Evolutionary conservation across 2,888 invertebrate genomes (phyloP).

Genomic region (Dryobotodes eremita): DNA sequence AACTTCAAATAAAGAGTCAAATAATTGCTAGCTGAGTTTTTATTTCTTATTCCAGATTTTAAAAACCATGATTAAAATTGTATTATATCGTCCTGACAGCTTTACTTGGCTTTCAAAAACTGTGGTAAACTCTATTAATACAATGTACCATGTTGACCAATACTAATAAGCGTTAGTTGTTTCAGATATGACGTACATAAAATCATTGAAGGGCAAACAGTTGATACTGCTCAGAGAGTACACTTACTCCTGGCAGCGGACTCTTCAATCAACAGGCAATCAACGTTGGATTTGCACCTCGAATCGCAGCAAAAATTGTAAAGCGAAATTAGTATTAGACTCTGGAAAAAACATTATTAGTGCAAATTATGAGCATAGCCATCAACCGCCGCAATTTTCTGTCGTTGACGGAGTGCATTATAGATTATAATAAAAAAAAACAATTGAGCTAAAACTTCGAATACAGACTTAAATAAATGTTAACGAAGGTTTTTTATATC

Average conservation of each 20-base stretch:
- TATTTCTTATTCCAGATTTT: not conserved
- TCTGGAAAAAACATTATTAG: not conserved
- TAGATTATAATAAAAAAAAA: constrained; percentile 9
- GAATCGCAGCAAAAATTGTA: constrained; percentile 36
- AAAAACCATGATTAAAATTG: not conserved
- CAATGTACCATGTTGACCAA: not conserved
- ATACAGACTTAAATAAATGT: not conserved
- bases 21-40: not conserved
- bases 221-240: constrained; percentile 35
- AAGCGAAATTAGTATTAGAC: constrained; percentile 31
- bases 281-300: constrained; percentile 40
- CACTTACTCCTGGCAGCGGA: constrained; percentile 23
- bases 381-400: constrained; percentile 24
- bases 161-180: not conserved
- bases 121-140: not conserved
- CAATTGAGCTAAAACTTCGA: not conserved
- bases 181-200: constrained; percentile 20
- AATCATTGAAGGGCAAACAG: constrained; percentile 26
- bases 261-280: not conserved
- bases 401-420: constrained; percentile 30
- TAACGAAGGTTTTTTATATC: not conserved
- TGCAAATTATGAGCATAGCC: constrained; percentile 28
- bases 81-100: not conserved
- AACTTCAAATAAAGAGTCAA: not conserved
- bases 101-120: not conserved